These are phyloP conservation scores for Pasiphila rectangulata DNA, from an alignment of 2,888 invertebrate genomes.

Conservation along the genomic window DNA sequence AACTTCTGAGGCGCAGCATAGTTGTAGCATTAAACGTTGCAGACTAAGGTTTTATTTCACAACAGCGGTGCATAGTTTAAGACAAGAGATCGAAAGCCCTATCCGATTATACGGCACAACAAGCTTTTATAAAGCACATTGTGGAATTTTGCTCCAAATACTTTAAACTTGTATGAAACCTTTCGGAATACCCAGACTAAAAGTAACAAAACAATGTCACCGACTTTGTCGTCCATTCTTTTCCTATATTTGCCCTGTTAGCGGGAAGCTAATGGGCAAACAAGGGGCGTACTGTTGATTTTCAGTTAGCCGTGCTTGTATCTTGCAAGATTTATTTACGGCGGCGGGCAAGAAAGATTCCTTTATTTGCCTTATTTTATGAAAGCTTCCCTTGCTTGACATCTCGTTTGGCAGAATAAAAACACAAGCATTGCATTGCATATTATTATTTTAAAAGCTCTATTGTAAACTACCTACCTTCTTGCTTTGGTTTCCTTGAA, in stretches of 20 bases:
- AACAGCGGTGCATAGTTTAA: not conserved
- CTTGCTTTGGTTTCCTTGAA: no score
- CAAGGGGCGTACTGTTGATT: constrained; percentile 74
- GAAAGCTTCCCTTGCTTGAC: constrained; percentile 15
- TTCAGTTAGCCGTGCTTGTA: constrained; percentile 69
- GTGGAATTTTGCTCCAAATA: constrained; percentile 14
- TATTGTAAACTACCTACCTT: no score
- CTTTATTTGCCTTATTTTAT: constrained; percentile 36
- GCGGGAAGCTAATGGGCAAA: constrained; percentile 77
- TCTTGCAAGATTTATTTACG: constrained; percentile 72
- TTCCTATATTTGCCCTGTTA: constrained; percentile 65
- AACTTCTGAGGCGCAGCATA: no score
- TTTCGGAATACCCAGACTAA: constrained; percentile 31
- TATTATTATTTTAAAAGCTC: no score
- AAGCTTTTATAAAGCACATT: constrained; percentile 15
- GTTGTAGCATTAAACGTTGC: no score
- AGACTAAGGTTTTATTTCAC: not conserved
- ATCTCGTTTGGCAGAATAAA: constrained; percentile 12
- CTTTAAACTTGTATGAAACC: constrained; percentile 10
- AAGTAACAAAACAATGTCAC: constrained; percentile 48
- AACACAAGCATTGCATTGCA: constrained; percentile 3
- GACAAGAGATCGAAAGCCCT: not conserved
- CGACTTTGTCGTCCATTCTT: constrained; percentile 48
- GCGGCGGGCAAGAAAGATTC: constrained; percentile 40
- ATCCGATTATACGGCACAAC: constrained; percentile 1